A percentile compares a stretch with the other conserved stretches of the same genome.
Conservation (phyloP, 2,888 invertebrate genomes). For the Callyntrura guangdongensis region DNA sequence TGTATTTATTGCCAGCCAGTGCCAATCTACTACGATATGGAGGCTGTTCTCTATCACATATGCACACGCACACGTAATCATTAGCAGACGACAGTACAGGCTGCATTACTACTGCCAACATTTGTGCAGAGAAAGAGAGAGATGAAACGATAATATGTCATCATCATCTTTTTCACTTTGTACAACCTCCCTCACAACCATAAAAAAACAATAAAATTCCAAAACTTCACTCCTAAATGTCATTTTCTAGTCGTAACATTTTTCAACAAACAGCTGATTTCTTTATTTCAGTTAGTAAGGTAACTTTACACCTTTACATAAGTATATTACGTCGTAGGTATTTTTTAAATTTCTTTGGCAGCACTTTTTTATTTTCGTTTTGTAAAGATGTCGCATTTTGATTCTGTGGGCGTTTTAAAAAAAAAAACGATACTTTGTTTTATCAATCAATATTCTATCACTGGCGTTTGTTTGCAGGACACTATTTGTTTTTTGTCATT, state of each 20-base stretch:
- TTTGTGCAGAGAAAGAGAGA: neutral
- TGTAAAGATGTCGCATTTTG: neutral
- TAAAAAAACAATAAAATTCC: slow-evolving; percentile 25
- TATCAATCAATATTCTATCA: slow-evolving; percentile 23
- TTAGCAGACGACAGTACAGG: neutral
- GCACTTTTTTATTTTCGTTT: neutral
- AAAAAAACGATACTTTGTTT: neutral
- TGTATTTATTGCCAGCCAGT: neutral
- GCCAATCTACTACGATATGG: neutral
- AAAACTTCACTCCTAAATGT: slow-evolving; percentile 14
- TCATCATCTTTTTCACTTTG: slow-evolving; percentile 7
- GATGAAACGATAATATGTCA: neutral
- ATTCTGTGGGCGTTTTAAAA: neutral
- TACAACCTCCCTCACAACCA: slow-evolving; percentile 30
- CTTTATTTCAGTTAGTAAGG: neutral
- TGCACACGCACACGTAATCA: too few species aligned
- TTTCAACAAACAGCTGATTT: slow-evolving; percentile 1
- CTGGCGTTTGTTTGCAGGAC: slow-evolving; percentile 1
- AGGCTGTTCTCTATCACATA: neutral
- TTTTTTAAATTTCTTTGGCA: slow-evolving; percentile 20
- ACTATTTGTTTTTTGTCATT: neutral
- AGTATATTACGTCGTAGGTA: neutral
- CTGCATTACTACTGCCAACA: neutral
- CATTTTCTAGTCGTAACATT: slow-evolving; percentile 20
- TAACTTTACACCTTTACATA: neutral